These are phyloP conservation scores for Harpagifer antarcticus DNA, from an alignment of 2,797 vertebrate species.

Conservation along the genomic window DNA sequence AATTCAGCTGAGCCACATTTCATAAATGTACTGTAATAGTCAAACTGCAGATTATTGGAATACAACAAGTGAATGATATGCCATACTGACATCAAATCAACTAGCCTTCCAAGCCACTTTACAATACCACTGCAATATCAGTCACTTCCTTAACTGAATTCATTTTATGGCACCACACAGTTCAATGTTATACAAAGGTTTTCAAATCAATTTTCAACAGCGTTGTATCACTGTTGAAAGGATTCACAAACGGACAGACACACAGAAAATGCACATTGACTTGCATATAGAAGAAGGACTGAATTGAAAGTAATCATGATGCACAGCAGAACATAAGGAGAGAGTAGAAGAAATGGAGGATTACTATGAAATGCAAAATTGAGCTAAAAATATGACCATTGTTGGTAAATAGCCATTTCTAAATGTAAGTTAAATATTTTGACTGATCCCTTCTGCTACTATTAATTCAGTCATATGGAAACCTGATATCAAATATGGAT, in stretches of 20 bases:
- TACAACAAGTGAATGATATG: not conserved
- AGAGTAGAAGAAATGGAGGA: slow-evolving; percentile 6
- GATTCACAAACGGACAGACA: slow-evolving; percentile 6
- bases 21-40: not conserved
- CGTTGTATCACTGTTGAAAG: slow-evolving; percentile 1
- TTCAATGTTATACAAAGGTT: too few relatives aligned
- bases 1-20: not conserved
- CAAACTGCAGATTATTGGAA: not conserved
- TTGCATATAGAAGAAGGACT: slow-evolving; percentile 52
- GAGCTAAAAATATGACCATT: not conserved
- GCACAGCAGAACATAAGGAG: slow-evolving; percentile 30
- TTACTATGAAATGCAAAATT: not conserved
- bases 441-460: slow-evolving; percentile 12
- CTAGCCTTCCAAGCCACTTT: not conserved
- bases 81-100: not conserved
- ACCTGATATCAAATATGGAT: slow-evolving; percentile 10
- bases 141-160: not conserved
- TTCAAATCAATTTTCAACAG: too few relatives aligned
- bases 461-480: slow-evolving; percentile 9
- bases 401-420: not conserved
- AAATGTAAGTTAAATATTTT: not conserved
- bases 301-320: slow-evolving; percentile 17
- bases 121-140: not conserved
- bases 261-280: slow-evolving; percentile 5
- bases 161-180: too few relatives aligned